Base-by-base conservation (phyloP, 2,797 vertebrate species). In the Manis pentadactyla region DNA sequence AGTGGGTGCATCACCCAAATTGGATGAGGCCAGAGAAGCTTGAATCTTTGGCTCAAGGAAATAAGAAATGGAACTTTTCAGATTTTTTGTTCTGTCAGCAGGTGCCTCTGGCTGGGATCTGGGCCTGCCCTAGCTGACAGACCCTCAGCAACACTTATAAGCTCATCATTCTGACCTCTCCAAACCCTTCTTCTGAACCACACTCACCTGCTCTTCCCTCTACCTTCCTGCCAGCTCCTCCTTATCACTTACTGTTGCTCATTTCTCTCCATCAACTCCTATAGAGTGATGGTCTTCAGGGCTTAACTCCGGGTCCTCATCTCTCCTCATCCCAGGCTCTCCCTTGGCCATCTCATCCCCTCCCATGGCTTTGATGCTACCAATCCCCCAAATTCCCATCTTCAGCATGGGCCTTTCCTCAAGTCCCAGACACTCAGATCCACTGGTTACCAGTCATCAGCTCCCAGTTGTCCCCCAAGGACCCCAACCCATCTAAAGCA, bases 1-100 rank as follows among this genome's bases (percentile, higher is more conserved):
- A 55, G 49, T 86, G 17, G 51, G 75, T 85, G 18, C 69, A 42
- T 81, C 42, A 71, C 25, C n/a, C 87, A 96, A 68, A 77, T 59
- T 39, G 42, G 57, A 69, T 51, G 61, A 93, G 42, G 83, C 53
- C 31, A 46, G 85, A 81, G 79, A 51, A 93, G 79, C 59, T 27
- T 83, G 78, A 95, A 29, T 69, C 74, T 78, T 84, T 75, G 55
- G 84, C 61, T 84, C 42, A 75, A 82, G 59, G 31, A 87, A 89
- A 71, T 64, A 96, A 95, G 42, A 77, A 95, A 86, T 8, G 31
- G 46, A 95, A 75, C 51, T 39, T 77, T 94, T 69, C 37, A 34
- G 66, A 90, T 29, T 59, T 51, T 34, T 86, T 31, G 31, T 34
- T 59, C n/a, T 68, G 46, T 59, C 61, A 21, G 49, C 53, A 46